These are phyloP conservation scores for Lagopus muta DNA, from an alignment of 2,113 vertebrate species.

Conservation along the genomic window DNA sequence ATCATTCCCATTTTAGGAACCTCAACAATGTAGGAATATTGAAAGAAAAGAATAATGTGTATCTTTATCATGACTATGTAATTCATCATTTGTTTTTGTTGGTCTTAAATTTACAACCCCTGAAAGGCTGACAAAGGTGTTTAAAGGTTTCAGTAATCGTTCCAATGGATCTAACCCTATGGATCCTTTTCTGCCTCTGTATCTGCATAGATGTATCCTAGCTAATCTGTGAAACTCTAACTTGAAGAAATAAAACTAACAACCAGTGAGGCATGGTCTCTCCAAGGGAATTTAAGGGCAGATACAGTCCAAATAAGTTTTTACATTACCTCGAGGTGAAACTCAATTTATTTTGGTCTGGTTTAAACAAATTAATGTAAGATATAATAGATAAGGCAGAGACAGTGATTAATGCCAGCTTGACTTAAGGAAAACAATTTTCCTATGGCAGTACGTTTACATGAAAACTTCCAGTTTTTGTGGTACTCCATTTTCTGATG, in stretches of 20 bases:
- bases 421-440: background rate
- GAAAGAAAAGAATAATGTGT: background rate
- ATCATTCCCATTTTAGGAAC: background rate
- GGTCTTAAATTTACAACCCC: background rate
- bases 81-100: background rate
- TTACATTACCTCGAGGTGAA: background rate
- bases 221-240: background rate
- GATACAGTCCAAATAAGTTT: background rate
- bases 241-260: background rate
- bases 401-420: background rate
- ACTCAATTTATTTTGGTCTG: background rate
- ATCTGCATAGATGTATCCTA: background rate
- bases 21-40: rapidly evolving
- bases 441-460: background rate
- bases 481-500: background rate
- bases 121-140: background rate
- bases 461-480: background rate
- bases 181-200: background rate
- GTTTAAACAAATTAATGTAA: background rate
- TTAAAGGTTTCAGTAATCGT: background rate
- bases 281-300: background rate
- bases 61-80: background rate
- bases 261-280: background rate
- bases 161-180: background rate
- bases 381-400: background rate